Evolutionary conservation across 2,888 invertebrate genomes (phyloP).

Genomic region (Diarsia brunnea): DNA sequence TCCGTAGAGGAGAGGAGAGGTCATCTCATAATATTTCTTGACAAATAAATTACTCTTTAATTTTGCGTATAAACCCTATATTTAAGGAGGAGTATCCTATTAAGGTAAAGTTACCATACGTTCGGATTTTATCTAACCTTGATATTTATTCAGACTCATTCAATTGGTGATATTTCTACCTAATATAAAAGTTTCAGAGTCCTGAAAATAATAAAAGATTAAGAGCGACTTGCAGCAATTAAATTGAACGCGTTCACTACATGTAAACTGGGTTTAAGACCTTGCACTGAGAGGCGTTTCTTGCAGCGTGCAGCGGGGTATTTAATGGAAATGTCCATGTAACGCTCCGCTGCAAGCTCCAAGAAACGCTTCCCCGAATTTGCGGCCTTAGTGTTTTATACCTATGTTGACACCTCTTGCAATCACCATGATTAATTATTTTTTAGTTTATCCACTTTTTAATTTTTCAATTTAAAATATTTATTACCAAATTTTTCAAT

Average conservation of each 20-base stretch:
- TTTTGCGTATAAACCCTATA: constrained; percentile 2
- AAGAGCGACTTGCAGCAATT: not conserved
- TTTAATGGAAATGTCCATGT: no score
- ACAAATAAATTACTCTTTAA: constrained; percentile 27
- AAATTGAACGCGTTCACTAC: not conserved
- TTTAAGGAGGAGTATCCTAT: constrained; percentile 26
- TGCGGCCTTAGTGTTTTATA: no score
- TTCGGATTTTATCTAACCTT: not conserved
- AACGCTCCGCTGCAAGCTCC: no score
- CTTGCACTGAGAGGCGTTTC: no score
- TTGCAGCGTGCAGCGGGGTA: no score
- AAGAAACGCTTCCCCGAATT: no score
- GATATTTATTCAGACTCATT: not conserved
- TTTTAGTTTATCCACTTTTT: no score
- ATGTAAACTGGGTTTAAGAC: no score
- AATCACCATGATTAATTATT: not conserved
- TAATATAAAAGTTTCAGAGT: not conserved
- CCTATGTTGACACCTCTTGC: not conserved
- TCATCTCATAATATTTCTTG: not conserved
- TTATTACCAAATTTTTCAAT: no score
- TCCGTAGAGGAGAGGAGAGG: not conserved
- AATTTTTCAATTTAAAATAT: no score
- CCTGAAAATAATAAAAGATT: no score
- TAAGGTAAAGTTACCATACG: not conserved
- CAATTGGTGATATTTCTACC: not conserved